A percentile compares a stretch with the other conserved stretches of the same genome.
Conservation (phyloP, 2,113 vertebrate genomes). For the Struthio camelus region DNA sequence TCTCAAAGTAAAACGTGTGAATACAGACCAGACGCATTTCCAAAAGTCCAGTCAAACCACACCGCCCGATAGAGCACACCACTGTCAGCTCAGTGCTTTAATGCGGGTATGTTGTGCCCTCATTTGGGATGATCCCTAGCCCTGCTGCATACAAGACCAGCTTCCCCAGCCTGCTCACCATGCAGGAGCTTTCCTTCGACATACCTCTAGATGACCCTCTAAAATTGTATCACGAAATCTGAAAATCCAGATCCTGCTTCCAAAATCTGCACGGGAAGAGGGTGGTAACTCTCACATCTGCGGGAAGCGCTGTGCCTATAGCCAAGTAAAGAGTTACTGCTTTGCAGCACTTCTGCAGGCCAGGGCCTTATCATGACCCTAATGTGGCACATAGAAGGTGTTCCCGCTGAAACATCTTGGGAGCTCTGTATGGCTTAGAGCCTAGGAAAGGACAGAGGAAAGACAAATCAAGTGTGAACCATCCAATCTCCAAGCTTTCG, state of each 20-base stretch:
- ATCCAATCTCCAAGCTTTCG: background rate
- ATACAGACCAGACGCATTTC: background rate
- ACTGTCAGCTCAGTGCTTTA: background rate
- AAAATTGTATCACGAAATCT: background rate
- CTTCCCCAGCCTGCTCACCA: background rate
- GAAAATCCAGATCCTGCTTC: background rate
- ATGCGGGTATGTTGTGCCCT: background rate
- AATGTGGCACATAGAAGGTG: background rate
- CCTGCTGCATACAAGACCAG: accelerated
- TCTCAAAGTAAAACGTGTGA: background rate
- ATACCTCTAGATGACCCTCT: background rate
- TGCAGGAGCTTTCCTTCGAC: background rate
- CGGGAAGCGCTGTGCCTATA: background rate
- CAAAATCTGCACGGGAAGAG: background rate
- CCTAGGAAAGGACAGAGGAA: background rate
- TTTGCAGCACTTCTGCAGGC: background rate
- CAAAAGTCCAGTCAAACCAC: background rate
- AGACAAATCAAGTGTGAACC: background rate
- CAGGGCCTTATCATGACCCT: background rate
- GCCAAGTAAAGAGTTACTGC: background rate
- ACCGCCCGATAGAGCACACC: background rate
- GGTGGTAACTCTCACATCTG: background rate
- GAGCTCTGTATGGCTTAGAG: background rate
- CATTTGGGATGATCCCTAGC: background rate
- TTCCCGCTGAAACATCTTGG: background rate